Conservation (phyloP, 2,888 invertebrate genomes). For the Erpobdella octoculata region DNA sequence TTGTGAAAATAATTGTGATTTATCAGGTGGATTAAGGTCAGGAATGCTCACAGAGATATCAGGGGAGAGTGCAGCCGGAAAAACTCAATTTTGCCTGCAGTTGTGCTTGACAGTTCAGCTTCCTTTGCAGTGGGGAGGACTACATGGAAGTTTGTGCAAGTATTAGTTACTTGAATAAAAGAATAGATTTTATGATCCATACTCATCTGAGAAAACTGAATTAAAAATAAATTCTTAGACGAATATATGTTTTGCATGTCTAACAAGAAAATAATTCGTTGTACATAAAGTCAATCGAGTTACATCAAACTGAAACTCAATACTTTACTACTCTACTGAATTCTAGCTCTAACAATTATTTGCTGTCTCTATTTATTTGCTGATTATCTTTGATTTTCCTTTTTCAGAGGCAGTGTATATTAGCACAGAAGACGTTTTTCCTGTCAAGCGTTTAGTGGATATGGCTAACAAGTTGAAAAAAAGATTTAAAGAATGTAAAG, state of each 20-base stretch:
- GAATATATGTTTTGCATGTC: too few species aligned
- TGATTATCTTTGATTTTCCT: not conserved
- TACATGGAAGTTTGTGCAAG: conserved; percentile 47
- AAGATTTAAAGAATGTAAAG: conserved; percentile 1
- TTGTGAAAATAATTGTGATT: too few species aligned
- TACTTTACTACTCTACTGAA: not conserved
- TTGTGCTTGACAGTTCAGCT: conserved; percentile 63
- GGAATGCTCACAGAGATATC: conserved; percentile 71
- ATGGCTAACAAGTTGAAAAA: conserved; percentile 38
- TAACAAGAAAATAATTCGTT: too few species aligned
- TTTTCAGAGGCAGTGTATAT: conserved; percentile 62
- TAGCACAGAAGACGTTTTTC: conserved; percentile 70
- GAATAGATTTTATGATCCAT: too few species aligned
- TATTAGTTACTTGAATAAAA: not conserved
- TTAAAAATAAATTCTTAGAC: too few species aligned
- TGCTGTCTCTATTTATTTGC: not conserved
- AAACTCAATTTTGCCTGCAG: conserved; percentile 72
- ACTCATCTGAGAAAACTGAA: too few species aligned
- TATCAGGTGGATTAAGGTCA: conserved; percentile 30
- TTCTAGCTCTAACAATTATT: not conserved
- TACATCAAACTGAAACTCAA: too few species aligned
- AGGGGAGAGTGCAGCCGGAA: conserved; percentile 73
- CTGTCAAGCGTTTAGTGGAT: conserved; percentile 63
- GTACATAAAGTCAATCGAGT: too few species aligned
- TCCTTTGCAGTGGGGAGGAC: conserved; percentile 56